phyloP scores from a whole-genome alignment of 2,797 vertebrate species.

The Tolypeutes matacus region DNA sequence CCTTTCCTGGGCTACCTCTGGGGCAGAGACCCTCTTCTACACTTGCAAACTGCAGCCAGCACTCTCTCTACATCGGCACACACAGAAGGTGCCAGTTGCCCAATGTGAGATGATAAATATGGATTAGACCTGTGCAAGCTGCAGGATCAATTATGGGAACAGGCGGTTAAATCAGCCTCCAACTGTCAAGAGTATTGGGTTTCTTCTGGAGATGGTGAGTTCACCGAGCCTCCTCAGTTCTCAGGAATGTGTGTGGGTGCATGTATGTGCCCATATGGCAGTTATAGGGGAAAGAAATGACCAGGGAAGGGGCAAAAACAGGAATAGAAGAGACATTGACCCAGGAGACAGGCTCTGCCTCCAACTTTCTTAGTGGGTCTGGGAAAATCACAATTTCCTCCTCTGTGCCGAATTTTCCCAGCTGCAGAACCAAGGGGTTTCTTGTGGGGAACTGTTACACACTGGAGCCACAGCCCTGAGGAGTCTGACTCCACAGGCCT shows the following conservation, averaged over 20 bases:
- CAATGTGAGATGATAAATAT: conserved; percentile 42
- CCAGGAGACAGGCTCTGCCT: not conserved
- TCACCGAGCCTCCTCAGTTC: not conserved
- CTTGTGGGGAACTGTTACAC: not conserved
- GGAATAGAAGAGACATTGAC: not conserved
- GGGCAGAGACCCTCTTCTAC: not conserved
- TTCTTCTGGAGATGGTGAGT: conserved; percentile 45
- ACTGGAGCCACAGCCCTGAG: not conserved
- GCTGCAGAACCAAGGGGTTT: not conserved
- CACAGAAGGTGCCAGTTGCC: conserved; percentile 49
- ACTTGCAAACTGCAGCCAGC: accelerated
- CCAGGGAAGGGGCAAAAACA: not conserved
- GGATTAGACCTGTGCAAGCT: conserved; percentile 37
- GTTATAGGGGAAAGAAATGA: not conserved
- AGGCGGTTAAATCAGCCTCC: conserved; percentile 56
- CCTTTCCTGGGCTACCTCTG: not conserved
- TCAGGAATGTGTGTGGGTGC: not conserved
- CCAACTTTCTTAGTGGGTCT: not conserved
- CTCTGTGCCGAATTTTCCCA: not conserved
- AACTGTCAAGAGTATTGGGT: not conserved
- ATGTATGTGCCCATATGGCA: not conserved
- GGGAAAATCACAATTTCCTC: not conserved
- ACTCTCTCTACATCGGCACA: not conserved
- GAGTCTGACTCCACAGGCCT: not conserved
- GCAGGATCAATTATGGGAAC: conserved; percentile 65